Evolutionary conservation across 2,797 vertebrate genomes (phyloP).

Genomic region (Gobio occitaniae): DNA sequence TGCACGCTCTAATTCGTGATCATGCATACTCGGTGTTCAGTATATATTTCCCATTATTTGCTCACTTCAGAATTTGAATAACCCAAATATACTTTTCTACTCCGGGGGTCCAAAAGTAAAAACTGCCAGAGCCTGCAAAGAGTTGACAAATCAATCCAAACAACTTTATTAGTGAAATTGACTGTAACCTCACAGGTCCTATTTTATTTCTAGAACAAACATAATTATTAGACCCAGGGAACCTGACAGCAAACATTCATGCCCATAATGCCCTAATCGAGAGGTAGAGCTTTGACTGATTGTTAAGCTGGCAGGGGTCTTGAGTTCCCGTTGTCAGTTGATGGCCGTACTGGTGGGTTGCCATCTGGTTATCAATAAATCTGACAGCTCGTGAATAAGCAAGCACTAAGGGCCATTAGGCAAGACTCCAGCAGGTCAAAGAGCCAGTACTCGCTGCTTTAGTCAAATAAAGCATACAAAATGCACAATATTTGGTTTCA

Average conservation of each 20-base stretch:
- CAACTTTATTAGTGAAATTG: constrained; percentile 20
- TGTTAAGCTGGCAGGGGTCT: constrained; percentile 25
- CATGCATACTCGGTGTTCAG: too few relatives aligned
- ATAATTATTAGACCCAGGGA: constrained; percentile 42
- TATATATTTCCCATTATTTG: too few relatives aligned
- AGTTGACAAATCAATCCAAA: background rate
- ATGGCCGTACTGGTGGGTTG: constrained; percentile 49
- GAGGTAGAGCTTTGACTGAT: background rate
- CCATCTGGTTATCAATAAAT: constrained; percentile 60
- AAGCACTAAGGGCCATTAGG: constrained; percentile 49
- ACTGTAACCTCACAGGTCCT: constrained; percentile 30
- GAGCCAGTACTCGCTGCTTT: constrained; percentile 19
- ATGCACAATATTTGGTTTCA: background rate
- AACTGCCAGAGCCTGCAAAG: background rate
- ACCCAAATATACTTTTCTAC: background rate
- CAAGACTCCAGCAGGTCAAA: constrained; percentile 45
- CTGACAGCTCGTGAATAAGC: constrained; percentile 40
- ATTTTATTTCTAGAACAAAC: constrained; percentile 30
- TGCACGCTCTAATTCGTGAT: too few relatives aligned
- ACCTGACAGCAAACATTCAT: constrained; percentile 31
- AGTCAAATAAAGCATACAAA: background rate
- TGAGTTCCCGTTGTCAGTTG: constrained; percentile 13
- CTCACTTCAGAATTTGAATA: too few relatives aligned
- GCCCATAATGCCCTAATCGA: background rate
- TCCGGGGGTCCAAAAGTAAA: background rate